Base-by-base conservation (phyloP, 2,888 invertebrate species). In the Chalcosyrphus nemorum region DNA sequence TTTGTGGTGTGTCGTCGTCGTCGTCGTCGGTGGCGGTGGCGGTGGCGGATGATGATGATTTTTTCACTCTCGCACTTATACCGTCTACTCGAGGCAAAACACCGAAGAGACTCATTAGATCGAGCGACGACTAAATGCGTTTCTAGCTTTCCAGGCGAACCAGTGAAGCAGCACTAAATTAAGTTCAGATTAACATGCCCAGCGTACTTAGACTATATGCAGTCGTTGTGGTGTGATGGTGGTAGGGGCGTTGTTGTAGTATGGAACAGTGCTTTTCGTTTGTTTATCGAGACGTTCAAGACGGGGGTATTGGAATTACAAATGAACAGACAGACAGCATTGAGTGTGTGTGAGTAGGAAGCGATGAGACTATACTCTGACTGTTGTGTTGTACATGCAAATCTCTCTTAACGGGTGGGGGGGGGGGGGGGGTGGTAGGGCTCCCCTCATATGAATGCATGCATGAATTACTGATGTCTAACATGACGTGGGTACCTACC, bases 181-280 rank as follows among this genome's bases (percentile, higher is more conserved):
- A 74, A 80, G 84, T 84, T 84, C 65, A 84, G 74, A 84, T 70
- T 75, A 74, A 80, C 65, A 75, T 70, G 80, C 72, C 78, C 80
- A 84, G 43, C 56, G 57, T 74, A 80, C 80, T 80, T 47, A 72
- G 74, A 71, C 35, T 50, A 50, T 50, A 50, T 81, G 63, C 70
- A 50, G 56, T 43, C 5, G 57, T 47, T 15, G 5, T 24, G 3
- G 24, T 24, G 29, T 27, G 27, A n/a, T 27, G 35, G 32, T 38
- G 38, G 38, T 38, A 54, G 17, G 43, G 78, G 80, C 63, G 63
- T 52, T 43, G 43, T 45, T 4, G 3, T 52, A 56, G 56, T 19
- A 5, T 74, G 54, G 21, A 61, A n/a, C 41, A 32, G 24, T 52
- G 57, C 43, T 63, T 29, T 27, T 38, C 13, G 59, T 24, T 38